Evolutionary conservation across 2,113 vertebrate genomes (phyloP).

Genomic region (Scalopus aquaticus): DNA sequence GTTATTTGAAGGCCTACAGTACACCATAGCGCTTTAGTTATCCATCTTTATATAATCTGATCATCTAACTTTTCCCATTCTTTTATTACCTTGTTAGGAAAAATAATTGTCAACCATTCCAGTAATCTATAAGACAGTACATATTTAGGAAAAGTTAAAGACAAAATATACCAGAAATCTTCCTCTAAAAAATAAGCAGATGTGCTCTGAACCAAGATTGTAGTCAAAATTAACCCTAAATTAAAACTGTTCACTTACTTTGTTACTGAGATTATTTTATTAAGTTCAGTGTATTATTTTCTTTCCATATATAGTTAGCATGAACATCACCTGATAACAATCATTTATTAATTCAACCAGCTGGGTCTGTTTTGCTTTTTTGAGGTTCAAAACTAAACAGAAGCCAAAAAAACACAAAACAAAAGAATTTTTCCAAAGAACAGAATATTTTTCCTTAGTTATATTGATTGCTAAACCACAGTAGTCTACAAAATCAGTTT

Average conservation of each 20-base stretch:
- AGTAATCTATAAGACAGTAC: background rate
- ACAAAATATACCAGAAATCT: background rate
- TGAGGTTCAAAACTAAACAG: background rate
- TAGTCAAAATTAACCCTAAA: background rate
- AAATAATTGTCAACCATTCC: constrained; percentile 25
- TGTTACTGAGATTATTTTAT: background rate
- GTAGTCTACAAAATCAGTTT: background rate
- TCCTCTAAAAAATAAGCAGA: background rate
- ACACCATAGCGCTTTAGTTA: background rate
- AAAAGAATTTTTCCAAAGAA: background rate
- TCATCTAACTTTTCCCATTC: background rate
- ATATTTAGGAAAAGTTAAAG: background rate
- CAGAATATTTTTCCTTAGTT: background rate
- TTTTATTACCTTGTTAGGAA: background rate
- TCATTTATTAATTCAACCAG: background rate
- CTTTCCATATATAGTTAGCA: background rate
- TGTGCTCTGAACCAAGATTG: background rate
- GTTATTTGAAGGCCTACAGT: too few relatives aligned
- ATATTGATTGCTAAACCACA: background rate
- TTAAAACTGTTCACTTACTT: background rate
- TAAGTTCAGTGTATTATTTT: background rate
- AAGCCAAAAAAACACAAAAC: background rate
- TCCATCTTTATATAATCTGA: background rate
- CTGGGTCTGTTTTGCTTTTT: background rate
- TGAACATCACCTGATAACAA: background rate